phyloP scores from a whole-genome alignment of 2,113 vertebrate genomes.

The Planiliza haematocheilus region DNA sequence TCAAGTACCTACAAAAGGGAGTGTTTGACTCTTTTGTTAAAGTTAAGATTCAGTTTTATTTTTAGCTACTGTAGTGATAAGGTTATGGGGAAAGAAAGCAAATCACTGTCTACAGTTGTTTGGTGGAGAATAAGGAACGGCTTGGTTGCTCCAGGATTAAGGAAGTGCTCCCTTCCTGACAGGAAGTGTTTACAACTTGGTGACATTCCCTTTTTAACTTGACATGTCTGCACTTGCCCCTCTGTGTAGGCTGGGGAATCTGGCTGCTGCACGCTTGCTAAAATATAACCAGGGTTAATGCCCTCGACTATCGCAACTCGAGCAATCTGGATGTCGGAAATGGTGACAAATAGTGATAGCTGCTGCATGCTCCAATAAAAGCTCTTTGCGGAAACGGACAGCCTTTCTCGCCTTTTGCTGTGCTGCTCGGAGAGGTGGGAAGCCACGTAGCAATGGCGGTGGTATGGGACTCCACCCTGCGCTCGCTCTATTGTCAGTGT shows the following conservation, averaged over 20 bases:
- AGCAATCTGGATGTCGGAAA: slow-evolving; percentile 45
- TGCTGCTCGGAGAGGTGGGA: slow-evolving; percentile 49
- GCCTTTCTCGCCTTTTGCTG: slow-evolving; percentile 10
- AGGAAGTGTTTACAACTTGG: slow-evolving; percentile 86
- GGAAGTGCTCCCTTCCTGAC: slow-evolving; percentile 86
- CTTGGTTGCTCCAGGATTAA: slow-evolving; percentile 81
- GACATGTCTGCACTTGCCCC: slow-evolving; percentile 74
- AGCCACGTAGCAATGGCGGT: slow-evolving; percentile 37
- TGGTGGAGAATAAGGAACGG: slow-evolving; percentile 73
- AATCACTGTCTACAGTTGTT: slow-evolving; percentile 62
- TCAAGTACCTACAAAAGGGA: neutral
- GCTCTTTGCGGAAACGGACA: slow-evolving; percentile 28
- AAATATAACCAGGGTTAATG: slow-evolving; percentile 56
- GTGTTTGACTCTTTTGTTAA: neutral
- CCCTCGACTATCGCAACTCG: slow-evolving; percentile 37
- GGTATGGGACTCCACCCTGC: slow-evolving; percentile 61
- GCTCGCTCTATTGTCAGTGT: slow-evolving; percentile 36
- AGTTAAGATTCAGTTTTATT: neutral
- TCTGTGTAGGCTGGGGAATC: slow-evolving; percentile 61
- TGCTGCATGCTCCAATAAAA: slow-evolving; percentile 5
- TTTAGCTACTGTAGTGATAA: slow-evolving; percentile 1
- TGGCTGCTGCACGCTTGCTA: slow-evolving; percentile 43
- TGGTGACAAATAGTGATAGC: slow-evolving; percentile 38
- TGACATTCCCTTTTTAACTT: slow-evolving; percentile 86
- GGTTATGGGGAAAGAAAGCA: slow-evolving; percentile 8